Percentiles rank a stretch among this genome's conserved stretches.
These are phyloP conservation scores for Narcine bancroftii DNA, from an alignment of 2,113 vertebrate species.

Conservation along the genomic window DNA sequence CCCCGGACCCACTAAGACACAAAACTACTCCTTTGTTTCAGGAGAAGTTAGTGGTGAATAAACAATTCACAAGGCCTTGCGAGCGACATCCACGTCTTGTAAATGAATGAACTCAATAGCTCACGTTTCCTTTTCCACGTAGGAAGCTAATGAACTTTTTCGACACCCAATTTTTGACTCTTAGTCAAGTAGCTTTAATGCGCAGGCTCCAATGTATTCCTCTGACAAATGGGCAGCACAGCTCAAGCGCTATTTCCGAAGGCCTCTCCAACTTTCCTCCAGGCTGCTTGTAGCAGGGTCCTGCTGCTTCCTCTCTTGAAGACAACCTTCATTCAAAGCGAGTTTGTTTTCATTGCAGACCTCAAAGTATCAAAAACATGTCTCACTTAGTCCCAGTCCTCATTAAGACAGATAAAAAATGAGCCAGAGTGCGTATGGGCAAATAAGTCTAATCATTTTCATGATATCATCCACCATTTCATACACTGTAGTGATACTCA, in stretches of 20 bases:
- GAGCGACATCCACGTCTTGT: too few relatives aligned
- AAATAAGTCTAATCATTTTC: conserved; percentile 23
- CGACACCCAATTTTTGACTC: neutral
- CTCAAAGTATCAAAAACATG: neutral
- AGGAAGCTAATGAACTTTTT: neutral
- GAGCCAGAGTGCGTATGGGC: neutral
- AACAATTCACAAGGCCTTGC: too few relatives aligned
- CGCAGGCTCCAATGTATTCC: neutral
- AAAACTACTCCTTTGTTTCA: too few relatives aligned
- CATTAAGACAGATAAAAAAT: neutral
- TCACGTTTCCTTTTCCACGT: neutral
- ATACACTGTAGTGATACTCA: neutral
- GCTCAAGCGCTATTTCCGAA: neutral
- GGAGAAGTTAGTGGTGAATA: too few relatives aligned
- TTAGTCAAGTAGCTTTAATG: neutral
- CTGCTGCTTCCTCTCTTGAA: neutral
- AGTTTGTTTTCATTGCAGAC: neutral
- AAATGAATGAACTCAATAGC: too few relatives aligned
- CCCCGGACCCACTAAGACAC: too few relatives aligned
- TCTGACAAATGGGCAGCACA: neutral
- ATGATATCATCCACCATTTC: neutral
- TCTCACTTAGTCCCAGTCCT: neutral
- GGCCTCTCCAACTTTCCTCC: neutral
- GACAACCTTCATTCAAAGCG: neutral
- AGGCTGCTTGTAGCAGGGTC: neutral